A percentile compares a stretch with the other conserved stretches of the same genome.
Conservation (phyloP, 2,797 vertebrate genomes). For the Mus minutoides region DNA sequence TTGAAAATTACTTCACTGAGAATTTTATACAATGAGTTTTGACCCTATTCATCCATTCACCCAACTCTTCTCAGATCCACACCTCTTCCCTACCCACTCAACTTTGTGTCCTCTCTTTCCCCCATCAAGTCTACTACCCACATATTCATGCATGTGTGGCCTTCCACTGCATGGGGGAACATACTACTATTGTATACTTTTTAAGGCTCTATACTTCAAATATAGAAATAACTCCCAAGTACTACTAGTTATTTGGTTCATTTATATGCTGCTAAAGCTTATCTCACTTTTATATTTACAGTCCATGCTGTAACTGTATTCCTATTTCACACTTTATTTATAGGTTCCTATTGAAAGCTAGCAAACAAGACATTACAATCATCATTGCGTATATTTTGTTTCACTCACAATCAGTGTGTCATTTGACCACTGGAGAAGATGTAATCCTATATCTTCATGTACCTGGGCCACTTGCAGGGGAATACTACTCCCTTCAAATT, state of each 20-base stretch:
- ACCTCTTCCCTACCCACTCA: not conserved
- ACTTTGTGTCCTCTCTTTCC: not conserved
- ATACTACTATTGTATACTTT: not conserved
- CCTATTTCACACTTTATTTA: not conserved
- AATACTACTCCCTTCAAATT: conserved; percentile 18
- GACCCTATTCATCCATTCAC: not conserved
- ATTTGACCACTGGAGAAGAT: conserved; percentile 21
- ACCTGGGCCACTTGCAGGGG: not conserved
- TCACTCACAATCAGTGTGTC: not conserved
- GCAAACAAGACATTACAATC: not conserved
- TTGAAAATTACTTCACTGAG: not conserved
- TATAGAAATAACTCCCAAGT: not conserved
- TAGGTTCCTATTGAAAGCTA: conserved; percentile 32
- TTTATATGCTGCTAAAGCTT: not conserved
- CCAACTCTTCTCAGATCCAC: not conserved
- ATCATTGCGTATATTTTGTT: conserved; percentile 20
- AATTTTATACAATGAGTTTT: not conserved
- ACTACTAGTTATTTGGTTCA: conserved; percentile 4
- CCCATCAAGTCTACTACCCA: not conserved
- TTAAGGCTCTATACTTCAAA: not conserved
- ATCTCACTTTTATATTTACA: conserved; percentile 15
- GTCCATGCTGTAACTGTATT: not conserved
- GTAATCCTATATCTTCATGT: not conserved
- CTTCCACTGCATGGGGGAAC: not conserved
- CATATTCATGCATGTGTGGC: not conserved